Base-by-base conservation (phyloP, 2,797 vertebrate species). In the Etheostoma nigrum region DNA sequence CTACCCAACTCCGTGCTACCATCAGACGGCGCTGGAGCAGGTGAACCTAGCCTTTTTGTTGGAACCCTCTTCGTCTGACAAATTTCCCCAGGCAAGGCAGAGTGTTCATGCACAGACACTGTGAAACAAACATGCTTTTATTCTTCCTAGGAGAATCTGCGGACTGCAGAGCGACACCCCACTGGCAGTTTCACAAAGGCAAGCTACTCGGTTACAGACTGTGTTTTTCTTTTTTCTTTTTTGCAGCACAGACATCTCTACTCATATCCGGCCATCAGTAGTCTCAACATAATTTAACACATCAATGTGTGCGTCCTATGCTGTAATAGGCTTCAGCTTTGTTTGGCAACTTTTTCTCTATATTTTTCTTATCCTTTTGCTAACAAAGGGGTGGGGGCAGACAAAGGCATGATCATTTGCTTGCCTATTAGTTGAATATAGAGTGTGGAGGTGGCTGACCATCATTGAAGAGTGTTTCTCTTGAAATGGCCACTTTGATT, bases 251-350 rank as follows among this genome's bases (percentile, higher is more conserved):
- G 10, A 64, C 49, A 65, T 76, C 27, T 45, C 23, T 51, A 44
- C 16, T 47, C 18, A 60, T 82, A 70, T 73, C 7, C 4, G 1
- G 30, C 62, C 66, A 67, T 80, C 52, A 71, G 53, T 51, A 51
- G 27, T 78, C 51, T 30, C 25, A 48, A 47, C 25, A 58, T 1
- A 62, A 59, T 52, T 33, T 16, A 48, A 45, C 42, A 42, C 1
- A 67, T 21, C 51, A 53, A 59, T 55, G 42, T 52, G 63, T 71
- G 67, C 40, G n/a, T 66, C 59, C 54, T 27, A 45, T 8, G 68
- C 57, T 47, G 47, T 47, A 67, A 78, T 75, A 55, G 47, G 72
- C 74, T 75, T 81, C 64, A 72, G 55, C 54, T 72, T 81, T 72
- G 33, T 68, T 74, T 75, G 67, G 67, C 45, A 75, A 66, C 67